Evolutionary conservation across 2,113 vertebrate genomes (phyloP).

Genomic region (Boleophthalmus pectinirostris): DNA sequence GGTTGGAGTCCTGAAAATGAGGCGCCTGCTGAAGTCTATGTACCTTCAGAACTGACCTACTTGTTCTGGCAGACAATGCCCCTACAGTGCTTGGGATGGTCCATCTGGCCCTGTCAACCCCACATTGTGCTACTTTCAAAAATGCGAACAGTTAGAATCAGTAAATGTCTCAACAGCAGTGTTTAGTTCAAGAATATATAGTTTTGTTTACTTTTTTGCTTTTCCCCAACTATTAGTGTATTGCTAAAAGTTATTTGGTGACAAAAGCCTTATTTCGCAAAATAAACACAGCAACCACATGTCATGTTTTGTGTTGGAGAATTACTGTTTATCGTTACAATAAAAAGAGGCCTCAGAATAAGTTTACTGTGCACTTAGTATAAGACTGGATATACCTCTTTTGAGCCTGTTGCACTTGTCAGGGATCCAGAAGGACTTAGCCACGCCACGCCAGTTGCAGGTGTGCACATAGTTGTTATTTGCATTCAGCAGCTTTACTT

Average conservation of each 20-base stretch:
- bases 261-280: no score
- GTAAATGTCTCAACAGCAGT: slow-evolving; percentile 15
- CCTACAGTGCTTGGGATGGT: slow-evolving; percentile 25
- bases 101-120: slow-evolving; percentile 38
- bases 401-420: slow-evolving; percentile 20
- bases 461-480: slow-evolving; percentile 40
- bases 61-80: slow-evolving; percentile 45
- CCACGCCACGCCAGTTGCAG: slow-evolving; percentile 35
- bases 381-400: neutral
- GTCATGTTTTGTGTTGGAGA: neutral
- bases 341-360: neutral
- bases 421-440: slow-evolving; percentile 20
- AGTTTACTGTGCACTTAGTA: neutral
- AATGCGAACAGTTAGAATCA: slow-evolving; percentile 40
- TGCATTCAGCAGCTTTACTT: slow-evolving; percentile 15
- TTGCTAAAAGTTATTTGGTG: no score
- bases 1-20: slow-evolving; percentile 43
- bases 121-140: slow-evolving; percentile 18
- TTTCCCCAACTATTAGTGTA: no score
- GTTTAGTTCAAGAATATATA: neutral
- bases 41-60: slow-evolving; percentile 40
- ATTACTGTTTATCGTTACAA: neutral
- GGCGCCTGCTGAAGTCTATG: slow-evolving; percentile 41
- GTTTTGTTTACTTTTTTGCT: neutral
- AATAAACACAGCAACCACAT: neutral